Base-by-base conservation (phyloP, 2,113 vertebrate species). In the Zosterops japonicus region DNA sequence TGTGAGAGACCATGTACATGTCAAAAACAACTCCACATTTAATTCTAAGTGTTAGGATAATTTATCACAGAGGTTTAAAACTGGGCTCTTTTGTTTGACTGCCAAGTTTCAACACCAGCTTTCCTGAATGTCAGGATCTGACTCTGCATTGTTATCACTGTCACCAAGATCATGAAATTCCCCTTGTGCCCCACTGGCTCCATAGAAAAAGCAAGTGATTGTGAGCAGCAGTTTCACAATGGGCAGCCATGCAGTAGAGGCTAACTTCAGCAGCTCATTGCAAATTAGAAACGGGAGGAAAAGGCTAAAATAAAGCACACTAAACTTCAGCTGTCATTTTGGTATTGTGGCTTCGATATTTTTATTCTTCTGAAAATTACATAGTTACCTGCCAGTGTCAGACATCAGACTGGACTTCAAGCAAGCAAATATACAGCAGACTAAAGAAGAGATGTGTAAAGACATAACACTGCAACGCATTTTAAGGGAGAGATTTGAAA, bases 291-390 rank as follows among this genome's bases (percentile, higher is more conserved):
- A 83, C 27, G 60, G 69, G 91, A 97, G 65, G 46, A 83, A 18
- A 84, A 89, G 61, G 88, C 79, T 88, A 92, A 97, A 97, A 96
- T 89, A 95, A 78, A 68, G 49, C 91, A 90, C 25, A 33, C 56
- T 53, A 29, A 94, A 92, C 57, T 82, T 67, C 67, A 77, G 70
- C 83, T 95, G n/a, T 95, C 97, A 97, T 97, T 97, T 90, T 83
- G 94, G 96, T 80, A 59, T 60, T 87, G 80, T 63, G 95, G 95
- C 52, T 96, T 97, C 82, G 83, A 68, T 94, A 91, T 95, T 95
- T 97, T 77, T 28, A 72, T 65, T 86, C 82, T 69, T 91, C 87
- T 95, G 93, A 95, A 96, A 97, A 97, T 88, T 86, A 93, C 63
- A 96, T 6, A 68, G 88, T 61, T 94, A 78, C 53, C 67, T 90